Evolutionary conservation across 2,797 vertebrate species (phyloP).

Genomic region (Pipistrellus pygmaeus): DNA sequence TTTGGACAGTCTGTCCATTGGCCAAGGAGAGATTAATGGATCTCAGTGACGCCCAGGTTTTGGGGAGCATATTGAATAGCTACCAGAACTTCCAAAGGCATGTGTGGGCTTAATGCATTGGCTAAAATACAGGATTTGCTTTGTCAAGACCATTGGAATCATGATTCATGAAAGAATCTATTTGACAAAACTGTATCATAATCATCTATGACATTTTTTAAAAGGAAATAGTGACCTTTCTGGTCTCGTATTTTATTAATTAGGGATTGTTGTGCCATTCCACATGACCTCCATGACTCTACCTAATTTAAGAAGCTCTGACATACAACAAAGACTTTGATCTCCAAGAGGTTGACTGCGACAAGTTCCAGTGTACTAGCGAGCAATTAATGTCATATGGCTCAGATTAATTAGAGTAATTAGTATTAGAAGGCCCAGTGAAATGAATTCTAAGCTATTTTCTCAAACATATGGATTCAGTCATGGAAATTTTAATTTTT

Average conservation of each 20-base stretch:
- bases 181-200: conserved; percentile 21
- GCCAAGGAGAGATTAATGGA: background rate
- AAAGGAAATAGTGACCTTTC: background rate
- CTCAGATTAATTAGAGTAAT: background rate
- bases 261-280: background rate
- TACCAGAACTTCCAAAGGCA: background rate
- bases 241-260: conserved; percentile 27
- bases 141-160: background rate
- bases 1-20: background rate
- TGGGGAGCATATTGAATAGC: background rate
- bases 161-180: background rate
- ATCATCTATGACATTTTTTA: background rate
- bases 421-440: background rate
- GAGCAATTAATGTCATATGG: background rate
- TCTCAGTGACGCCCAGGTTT: background rate
- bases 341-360: background rate
- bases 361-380: background rate
- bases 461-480: background rate
- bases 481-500: conserved; percentile 19
- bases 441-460: conserved; percentile 5
- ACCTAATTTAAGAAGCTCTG: conserved; percentile 20
- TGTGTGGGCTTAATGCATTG: background rate
- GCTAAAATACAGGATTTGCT: conserved; percentile 12
- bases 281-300: background rate
- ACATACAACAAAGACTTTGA: background rate